A percentile compares a stretch with the other conserved stretches of the same genome.
Conservation (phyloP, 1,140 invertebrate genomes). For the Belonocnema kinseyi region DNA sequence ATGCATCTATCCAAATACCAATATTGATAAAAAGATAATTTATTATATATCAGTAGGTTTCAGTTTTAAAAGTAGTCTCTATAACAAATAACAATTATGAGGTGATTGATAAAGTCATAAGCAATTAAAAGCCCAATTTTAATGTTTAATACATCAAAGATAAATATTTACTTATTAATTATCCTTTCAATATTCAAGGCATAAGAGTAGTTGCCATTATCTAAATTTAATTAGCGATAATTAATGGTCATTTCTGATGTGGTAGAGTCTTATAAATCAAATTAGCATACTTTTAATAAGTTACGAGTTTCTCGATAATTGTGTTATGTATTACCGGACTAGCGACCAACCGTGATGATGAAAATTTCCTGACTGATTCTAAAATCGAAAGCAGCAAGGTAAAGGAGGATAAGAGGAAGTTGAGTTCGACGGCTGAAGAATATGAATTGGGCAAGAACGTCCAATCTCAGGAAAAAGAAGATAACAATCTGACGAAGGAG, state of each 20-base stretch:
- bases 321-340: neutral
- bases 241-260: constrained; percentile 35
- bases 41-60: too few relatives aligned
- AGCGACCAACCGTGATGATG: constrained; percentile 8
- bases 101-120: too few relatives aligned
- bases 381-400: constrained; percentile 10
- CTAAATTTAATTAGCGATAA: constrained; percentile 34
- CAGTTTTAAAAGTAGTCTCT: too few relatives aligned
- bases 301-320: neutral
- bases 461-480: constrained; percentile 37
- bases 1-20: too few relatives aligned
- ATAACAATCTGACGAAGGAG: constrained; percentile 14
- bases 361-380: constrained; percentile 1
- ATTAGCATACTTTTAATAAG: neutral
- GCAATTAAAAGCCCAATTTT: too few relatives aligned
- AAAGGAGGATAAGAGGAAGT: constrained; percentile 2
- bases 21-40: too few relatives aligned
- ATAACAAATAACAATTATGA: too few relatives aligned
- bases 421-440: constrained; percentile 1
- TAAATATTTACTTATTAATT: neutral
- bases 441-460: constrained; percentile 33
- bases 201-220: constrained; percentile 25
- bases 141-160: neutral
- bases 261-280: neutral
- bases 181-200: neutral